Evolutionary conservation across 2,797 vertebrate genomes (phyloP).

Genomic region (Tangara arthus): DNA sequence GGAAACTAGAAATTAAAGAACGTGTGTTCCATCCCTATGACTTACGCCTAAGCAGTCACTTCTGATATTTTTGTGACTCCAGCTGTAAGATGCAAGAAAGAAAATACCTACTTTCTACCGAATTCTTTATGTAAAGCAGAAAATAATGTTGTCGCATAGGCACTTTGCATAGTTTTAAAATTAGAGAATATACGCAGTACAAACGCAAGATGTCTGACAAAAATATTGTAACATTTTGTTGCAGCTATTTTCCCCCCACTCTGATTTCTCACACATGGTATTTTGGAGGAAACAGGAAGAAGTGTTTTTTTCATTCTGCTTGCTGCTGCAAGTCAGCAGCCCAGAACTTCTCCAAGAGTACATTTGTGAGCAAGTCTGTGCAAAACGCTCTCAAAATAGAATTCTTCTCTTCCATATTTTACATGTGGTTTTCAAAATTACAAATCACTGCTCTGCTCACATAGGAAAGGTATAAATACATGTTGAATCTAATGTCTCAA

Average conservation of each 20-base stretch:
- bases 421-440: background rate
- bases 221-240: conserved; percentile 5
- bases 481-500: background rate
- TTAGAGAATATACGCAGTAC: background rate
- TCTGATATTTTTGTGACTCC: background rate
- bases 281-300: conserved; percentile 20
- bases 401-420: background rate
- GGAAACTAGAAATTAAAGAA: background rate
- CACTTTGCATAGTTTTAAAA: background rate
- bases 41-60: background rate
- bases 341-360: background rate
- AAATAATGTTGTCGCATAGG: background rate
- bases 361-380: background rate
- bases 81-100: background rate
- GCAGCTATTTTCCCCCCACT: background rate
- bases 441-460: background rate
- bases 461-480: background rate
- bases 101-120: background rate
- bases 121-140: background rate
- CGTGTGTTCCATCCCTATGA: background rate
- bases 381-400: background rate
- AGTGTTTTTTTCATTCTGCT: background rate
- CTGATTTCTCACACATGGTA: background rate
- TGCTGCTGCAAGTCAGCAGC: background rate
- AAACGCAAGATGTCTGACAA: background rate